These are phyloP conservation scores for Calyptommatus sinebrachiatus DNA, from an alignment of 2,113 vertebrate species.

Conservation along the genomic window DNA sequence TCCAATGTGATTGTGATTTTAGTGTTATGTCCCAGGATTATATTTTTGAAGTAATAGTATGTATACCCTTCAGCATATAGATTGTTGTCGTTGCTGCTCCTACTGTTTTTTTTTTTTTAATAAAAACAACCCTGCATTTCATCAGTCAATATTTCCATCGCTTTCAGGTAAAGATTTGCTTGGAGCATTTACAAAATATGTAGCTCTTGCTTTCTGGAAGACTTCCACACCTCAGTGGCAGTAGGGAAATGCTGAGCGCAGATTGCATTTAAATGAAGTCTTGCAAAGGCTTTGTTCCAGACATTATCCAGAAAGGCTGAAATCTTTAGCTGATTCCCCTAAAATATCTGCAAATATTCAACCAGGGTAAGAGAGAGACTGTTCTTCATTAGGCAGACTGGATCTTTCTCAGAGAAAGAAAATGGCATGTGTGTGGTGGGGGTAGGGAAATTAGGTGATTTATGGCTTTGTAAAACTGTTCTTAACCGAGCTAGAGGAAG, in stretches of 20 bases:
- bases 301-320: slow-evolving; percentile 29
- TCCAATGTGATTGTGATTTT: not conserved
- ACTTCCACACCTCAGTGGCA: slow-evolving; percentile 54
- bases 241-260: slow-evolving; percentile 44
- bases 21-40: not conserved
- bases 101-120: not conserved
- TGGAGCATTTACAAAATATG: not conserved
- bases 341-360: slow-evolving; percentile 19
- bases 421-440: not conserved
- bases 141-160: not conserved
- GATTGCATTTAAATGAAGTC: slow-evolving; percentile 50
- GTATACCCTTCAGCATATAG: not conserved
- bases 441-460: not conserved
- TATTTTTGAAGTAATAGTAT: not conserved
- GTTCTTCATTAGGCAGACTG: slow-evolving; percentile 9
- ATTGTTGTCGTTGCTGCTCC: no score
- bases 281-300: slow-evolving; percentile 17
- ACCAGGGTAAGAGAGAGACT: not conserved
- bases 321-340: slow-evolving; percentile 26
- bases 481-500: not conserved
- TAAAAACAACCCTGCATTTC: not conserved
- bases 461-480: slow-evolving; percentile 14
- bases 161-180: slow-evolving; percentile 20
- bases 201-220: slow-evolving; percentile 28
- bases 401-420: slow-evolving; percentile 4